Evolutionary conservation across 1,140 invertebrate species (phyloP), one percentile per base, ranked within the genome.

Genomic region (Amphibalanus amphitrite): DNA sequence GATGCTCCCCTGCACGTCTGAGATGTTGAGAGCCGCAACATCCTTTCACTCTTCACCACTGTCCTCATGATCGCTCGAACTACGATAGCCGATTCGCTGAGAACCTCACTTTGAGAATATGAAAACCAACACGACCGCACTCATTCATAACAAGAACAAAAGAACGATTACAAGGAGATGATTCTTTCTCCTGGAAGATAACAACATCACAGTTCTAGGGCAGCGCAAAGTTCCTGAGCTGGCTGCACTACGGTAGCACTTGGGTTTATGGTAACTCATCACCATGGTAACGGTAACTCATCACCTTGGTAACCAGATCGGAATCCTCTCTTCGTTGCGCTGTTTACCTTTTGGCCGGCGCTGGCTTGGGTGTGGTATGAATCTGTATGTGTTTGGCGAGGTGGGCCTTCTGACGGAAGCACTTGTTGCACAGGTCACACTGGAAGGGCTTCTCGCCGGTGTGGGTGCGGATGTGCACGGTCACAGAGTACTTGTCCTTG

Each of bases 361-460:
- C 73, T 15, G 75, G 75, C 29, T 76, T 76, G 29, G 73, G 73
- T 15, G 89, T 88, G 72, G 91, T 88, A 80, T 98, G 95, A 28
- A 94, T 97, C 80, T 96, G 92, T 79, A 97, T 95, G 81, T 98
- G 95, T 80, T 98, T 98, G 71, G 95, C 95, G 70, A 98, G 84
- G 79, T 98, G 95, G 0, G 94, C 95, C 80, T 97, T 97, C 80
- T 98, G 95, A 26, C 94, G 85, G 81, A 94, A 94, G 75, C 89
- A 92, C 78, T 93, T 94, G 69, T 90, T 90, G 76, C 92, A 95
- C 26, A 93, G 81, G 17, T 89, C 89, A 78, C 92, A 95, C 13
- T 90, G 85, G 78, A 95, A 95, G 0, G 92, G 92, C 77, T 94
- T 94, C 79, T 94, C 91, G 0, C 90, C 90, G 0, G 91, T 95